Percentiles rank a stretch among this genome's conserved stretches.
Evolutionary conservation across 2,888 invertebrate genomes (phyloP).

Genomic region (Silvanus unidentatus): DNA sequence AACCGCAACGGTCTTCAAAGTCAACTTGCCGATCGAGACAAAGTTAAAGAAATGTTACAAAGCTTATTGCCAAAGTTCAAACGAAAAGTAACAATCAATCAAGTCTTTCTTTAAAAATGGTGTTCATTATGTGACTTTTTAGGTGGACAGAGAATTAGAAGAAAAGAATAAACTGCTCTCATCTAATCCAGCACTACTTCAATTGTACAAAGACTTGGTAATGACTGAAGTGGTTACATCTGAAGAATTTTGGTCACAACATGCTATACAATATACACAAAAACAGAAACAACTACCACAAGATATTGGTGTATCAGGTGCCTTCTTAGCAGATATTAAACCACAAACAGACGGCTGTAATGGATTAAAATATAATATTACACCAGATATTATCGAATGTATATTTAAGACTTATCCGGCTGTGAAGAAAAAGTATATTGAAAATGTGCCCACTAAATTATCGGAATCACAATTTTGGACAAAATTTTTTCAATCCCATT

Average conservation of each 20-base stretch:
- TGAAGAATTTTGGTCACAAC: slow-evolving; percentile 96
- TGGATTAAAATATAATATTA: slow-evolving; percentile 94
- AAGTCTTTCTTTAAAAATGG: too few species aligned
- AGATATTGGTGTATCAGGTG: slow-evolving; percentile 75
- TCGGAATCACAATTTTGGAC: slow-evolving; percentile 98
- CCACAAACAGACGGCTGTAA: slow-evolving; percentile 96
- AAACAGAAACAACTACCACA: slow-evolving; percentile 67
- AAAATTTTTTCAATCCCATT: slow-evolving; percentile 99
- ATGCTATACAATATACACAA: slow-evolving; percentile 70
- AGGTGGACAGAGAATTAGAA: slow-evolving; percentile 46
- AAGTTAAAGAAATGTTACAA: slow-evolving; percentile 87
- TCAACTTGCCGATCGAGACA: slow-evolving; percentile 85
- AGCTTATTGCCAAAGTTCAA: slow-evolving; percentile 90
- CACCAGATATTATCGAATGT: slow-evolving; percentile 93
- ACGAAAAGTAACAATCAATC: slow-evolving; percentile 79
- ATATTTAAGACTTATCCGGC: slow-evolving; percentile 99
- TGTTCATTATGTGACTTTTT: too few species aligned
- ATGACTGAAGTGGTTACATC: slow-evolving; percentile 92
- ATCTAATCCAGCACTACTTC: slow-evolving; percentile 84
- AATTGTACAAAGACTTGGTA: slow-evolving; percentile 95
- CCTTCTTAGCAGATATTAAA: slow-evolving; percentile 87
- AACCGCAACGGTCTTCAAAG: slow-evolving; percentile 76
- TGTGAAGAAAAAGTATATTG: slow-evolving; percentile 92
- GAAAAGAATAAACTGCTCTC: slow-evolving; percentile 67
- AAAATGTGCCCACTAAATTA: slow-evolving; percentile 93